phyloP scores from a whole-genome alignment of 2,888 invertebrate genomes.

The Amaurobius ferox region DNA sequence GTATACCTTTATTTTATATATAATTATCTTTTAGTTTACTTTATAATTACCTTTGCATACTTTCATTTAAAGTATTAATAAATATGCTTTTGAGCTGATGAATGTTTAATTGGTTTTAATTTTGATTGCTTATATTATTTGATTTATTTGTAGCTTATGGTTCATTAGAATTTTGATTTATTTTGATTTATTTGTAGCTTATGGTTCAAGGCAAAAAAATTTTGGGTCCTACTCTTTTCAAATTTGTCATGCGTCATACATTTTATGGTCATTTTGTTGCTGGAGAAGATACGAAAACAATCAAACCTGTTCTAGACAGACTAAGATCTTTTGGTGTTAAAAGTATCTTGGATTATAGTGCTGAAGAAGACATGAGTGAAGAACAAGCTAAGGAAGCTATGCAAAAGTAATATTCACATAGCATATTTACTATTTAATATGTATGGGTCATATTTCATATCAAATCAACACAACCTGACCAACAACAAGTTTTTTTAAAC shows the following conservation, averaged over 20 bases:
- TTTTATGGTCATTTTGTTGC: constrained; percentile 99
- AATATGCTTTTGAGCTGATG: no score
- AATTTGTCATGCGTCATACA: constrained; percentile 90
- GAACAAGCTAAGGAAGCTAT: constrained; percentile 95
- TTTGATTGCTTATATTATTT: neutral
- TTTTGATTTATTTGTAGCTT: constrained; percentile 82
- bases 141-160: neutral
- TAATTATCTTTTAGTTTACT: no score
- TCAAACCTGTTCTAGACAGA: constrained; percentile 89
- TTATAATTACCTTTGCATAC: no score
- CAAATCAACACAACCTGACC: no score
- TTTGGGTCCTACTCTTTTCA: constrained; percentile 89
- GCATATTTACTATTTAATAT: neutral
- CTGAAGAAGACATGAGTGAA: constrained; percentile 95
- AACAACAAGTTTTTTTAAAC: no score
- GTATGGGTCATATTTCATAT: neutral
- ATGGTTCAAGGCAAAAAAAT: constrained; percentile 87
- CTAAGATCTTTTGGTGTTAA: constrained; percentile 98
- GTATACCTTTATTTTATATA: no score
- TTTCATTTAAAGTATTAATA: no score
- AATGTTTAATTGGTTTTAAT: no score
- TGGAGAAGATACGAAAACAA: constrained; percentile 91
- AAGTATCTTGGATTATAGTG: constrained; percentile 98
- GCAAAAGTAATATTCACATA: constrained; percentile 84
- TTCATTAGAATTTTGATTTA: no score